Conservation (phyloP, 2,113 vertebrate genomes). For the Sylvicapra grimmia region DNA sequence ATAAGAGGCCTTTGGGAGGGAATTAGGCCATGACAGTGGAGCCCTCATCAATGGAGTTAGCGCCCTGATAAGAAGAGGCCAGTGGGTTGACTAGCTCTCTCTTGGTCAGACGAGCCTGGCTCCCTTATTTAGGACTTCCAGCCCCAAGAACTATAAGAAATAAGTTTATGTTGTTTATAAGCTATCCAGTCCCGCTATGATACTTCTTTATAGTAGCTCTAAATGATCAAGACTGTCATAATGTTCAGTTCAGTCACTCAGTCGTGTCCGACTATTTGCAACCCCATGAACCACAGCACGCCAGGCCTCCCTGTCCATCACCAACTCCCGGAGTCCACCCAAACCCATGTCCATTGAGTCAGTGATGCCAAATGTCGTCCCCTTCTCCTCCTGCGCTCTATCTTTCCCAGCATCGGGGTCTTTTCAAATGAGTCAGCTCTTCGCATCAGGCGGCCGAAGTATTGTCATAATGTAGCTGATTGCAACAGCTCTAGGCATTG, state of each 20-base stretch:
- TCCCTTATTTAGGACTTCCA: not conserved
- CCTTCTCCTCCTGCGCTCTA: not conserved
- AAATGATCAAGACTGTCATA: not conserved
- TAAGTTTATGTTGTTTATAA: not conserved
- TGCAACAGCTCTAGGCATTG: not conserved
- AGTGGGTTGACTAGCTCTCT: not conserved
- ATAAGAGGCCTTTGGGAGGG: not conserved
- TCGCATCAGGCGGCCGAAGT: not conserved
- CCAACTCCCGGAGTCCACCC: not conserved
- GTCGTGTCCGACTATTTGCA: fast-evolving
- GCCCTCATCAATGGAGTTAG: too few relatives aligned
- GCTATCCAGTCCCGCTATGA: not conserved
- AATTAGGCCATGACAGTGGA: not conserved
- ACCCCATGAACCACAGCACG: not conserved
- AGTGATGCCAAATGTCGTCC: not conserved
- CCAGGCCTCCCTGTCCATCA: not conserved
- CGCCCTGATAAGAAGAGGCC: not conserved
- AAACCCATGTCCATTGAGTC: not conserved
- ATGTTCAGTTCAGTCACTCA: not conserved
- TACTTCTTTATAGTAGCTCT: not conserved
- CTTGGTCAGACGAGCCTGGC: not conserved
- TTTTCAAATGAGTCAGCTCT: not conserved
- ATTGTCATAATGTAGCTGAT: not conserved
- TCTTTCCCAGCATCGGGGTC: not conserved
- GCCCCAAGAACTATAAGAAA: not conserved